phyloP scores from a whole-genome alignment of 2,797 vertebrate species.

The Liasis olivaceus region DNA sequence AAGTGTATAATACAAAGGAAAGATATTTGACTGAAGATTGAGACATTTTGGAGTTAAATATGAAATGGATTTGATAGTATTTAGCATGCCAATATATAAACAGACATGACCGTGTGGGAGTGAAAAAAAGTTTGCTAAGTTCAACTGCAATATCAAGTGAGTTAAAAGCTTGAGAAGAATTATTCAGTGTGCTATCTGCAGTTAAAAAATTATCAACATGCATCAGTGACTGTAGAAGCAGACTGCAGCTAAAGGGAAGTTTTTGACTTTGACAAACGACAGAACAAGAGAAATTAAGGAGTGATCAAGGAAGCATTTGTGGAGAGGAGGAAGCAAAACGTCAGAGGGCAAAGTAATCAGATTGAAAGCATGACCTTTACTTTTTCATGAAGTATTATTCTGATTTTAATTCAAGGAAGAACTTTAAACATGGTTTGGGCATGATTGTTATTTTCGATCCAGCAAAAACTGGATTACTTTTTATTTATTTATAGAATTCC shows the following conservation, averaged over 20 bases:
- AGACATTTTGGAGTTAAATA: constrained; percentile 15
- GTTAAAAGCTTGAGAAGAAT: constrained; percentile 3
- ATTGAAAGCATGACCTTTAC: constrained; percentile 61
- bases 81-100: constrained; percentile 3
- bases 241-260: constrained; percentile 28
- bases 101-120: not conserved
- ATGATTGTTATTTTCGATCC: constrained; percentile 35
- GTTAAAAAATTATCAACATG: constrained; percentile 5
- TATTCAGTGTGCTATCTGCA: not conserved
- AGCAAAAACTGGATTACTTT: not conserved
- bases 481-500: not conserved
- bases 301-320: constrained; percentile 46
- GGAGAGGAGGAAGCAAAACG: constrained; percentile 49
- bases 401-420: constrained; percentile 57
- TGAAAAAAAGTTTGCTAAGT: not conserved
- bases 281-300: constrained; percentile 50
- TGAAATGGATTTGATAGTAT: constrained; percentile 10
- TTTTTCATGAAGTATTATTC: constrained; percentile 54
- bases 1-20: not conserved
- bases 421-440: constrained; percentile 38
- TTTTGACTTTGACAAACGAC: constrained; percentile 45
- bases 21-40: not conserved
- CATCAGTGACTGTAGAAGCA: constrained; percentile 29
- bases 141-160: constrained; percentile 12
- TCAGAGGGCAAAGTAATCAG: constrained; percentile 54